These are phyloP conservation scores for Eurytoma californica DNA, from an alignment of 2,888 invertebrate species.

Conservation along the genomic window DNA sequence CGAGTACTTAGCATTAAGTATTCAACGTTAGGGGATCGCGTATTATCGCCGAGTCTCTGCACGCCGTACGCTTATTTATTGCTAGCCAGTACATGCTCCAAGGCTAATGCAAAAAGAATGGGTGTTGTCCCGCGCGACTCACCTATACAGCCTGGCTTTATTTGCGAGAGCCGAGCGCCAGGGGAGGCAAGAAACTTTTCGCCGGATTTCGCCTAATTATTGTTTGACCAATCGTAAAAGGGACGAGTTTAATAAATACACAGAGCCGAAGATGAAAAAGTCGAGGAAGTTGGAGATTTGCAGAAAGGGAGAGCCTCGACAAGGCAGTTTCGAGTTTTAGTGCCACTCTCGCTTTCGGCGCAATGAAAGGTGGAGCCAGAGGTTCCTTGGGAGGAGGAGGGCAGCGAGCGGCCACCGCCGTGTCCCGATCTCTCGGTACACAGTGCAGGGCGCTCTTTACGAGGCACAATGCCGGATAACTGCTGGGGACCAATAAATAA, in stretches of 20 bases:
- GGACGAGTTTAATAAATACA: neutral
- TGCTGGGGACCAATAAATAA: slow-evolving; percentile 60
- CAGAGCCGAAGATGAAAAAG: neutral
- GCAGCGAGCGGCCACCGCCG: neutral
- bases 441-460: slow-evolving; percentile 39
- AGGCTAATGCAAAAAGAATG: slow-evolving; percentile 37
- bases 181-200: neutral
- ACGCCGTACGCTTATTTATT: slow-evolving; percentile 72
- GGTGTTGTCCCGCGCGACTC: neutral
- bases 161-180: neutral
- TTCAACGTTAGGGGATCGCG: slow-evolving; percentile 74
- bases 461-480: slow-evolving; percentile 53
- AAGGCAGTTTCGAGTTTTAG: slow-evolving; percentile 23
- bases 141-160: neutral
- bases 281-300: slow-evolving; percentile 4
- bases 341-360: slow-evolving; percentile 35
- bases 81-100: slow-evolving; percentile 54
- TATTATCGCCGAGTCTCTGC: slow-evolving; percentile 72
- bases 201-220: slow-evolving; percentile 5
- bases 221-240: slow-evolving; percentile 9
- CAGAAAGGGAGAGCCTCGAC: slow-evolving; percentile 17
- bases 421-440: slow-evolving; percentile 26
- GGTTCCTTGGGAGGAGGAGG: neutral
- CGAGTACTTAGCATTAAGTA: slow-evolving; percentile 74
- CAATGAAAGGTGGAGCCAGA: slow-evolving; percentile 30